Evolutionary conservation across 2,113 vertebrate genomes (phyloP).

Genomic region (Monopterus albus): DNA sequence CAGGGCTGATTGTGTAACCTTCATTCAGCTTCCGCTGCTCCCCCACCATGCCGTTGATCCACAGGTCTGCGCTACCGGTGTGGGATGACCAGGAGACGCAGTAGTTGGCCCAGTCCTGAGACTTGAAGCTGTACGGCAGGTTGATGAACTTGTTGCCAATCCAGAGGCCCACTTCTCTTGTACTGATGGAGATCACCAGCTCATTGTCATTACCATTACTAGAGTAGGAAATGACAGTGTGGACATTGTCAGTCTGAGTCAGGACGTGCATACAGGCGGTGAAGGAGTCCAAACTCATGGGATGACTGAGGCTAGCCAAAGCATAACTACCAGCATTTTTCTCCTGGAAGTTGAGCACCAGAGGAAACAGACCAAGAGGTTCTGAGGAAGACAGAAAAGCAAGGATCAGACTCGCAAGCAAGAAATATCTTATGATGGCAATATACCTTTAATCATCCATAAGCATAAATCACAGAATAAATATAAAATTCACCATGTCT

Average conservation of each 20-base stretch:
- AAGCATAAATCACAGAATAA: background rate
- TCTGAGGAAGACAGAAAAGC: slow-evolving; percentile 58
- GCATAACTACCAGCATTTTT: slow-evolving; percentile 79
- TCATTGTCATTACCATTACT: slow-evolving; percentile 79
- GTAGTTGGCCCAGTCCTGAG: slow-evolving; percentile 82
- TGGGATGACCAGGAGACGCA: slow-evolving; percentile 84
- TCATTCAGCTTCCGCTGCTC: slow-evolving; percentile 68
- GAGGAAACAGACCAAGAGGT: slow-evolving; percentile 60
- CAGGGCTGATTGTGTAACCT: slow-evolving; percentile 70
- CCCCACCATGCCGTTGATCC: slow-evolving; percentile 82
- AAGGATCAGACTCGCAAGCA: background rate
- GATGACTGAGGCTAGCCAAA: slow-evolving; percentile 63
- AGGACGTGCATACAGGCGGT: slow-evolving; percentile 83
- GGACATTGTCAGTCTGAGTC: slow-evolving; percentile 23
- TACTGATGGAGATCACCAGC: slow-evolving; percentile 77
- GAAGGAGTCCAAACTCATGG: slow-evolving; percentile 81
- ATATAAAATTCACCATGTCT: slow-evolving; percentile 54
- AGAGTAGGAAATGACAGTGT: slow-evolving; percentile 85
- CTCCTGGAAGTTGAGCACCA: slow-evolving; percentile 83
- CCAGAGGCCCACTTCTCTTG: slow-evolving; percentile 78
- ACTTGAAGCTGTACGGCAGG: slow-evolving; percentile 72
- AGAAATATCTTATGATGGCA: background rate
- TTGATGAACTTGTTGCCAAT: slow-evolving; percentile 82
- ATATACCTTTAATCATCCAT: background rate
- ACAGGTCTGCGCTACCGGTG: slow-evolving; percentile 72